Base-by-base conservation (phyloP, 1,140 invertebrate genomes). In the Anoplophora glabripennis region DNA sequence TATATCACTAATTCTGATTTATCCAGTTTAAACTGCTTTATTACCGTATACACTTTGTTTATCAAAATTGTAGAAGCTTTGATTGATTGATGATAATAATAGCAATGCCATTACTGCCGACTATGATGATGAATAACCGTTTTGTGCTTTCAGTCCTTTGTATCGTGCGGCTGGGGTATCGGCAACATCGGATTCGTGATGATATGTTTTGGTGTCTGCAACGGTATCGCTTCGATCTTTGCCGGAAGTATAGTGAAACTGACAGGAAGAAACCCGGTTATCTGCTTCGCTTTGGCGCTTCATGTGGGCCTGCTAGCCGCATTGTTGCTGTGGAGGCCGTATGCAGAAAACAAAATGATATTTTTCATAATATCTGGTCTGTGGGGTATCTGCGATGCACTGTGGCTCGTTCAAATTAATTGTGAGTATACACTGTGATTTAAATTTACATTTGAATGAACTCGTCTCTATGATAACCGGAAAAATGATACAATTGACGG, bases 341-440 rank as follows among this genome's bases (percentile, higher is more conserved):
- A 84, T 38, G 84, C 86, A 0, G 79, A 85, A 0, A 85, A 89
- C 51, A 84, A 84, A 54, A 40, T 83, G 0, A 79, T 91, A 7
- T 95, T 93, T 76, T 96, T 91, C 75, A 68, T 90, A 0, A 79
- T 96, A 42, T 89, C 92, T 0, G 92, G 89, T 8, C 76, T 94
- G 4, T 97, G 94, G 94, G 94, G 94, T 1, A 78, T 93, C 5
- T 89, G 89, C 44, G 94, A 96, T 72, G 92, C 92, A 0, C 84
- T 96, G 42, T 96, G 94, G 94, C 85, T 96, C 53, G 94, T 96
- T 1, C 92, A 96, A 79, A 88, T 96, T 42, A 96, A 96, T 73
- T 89, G 94, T 96, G 78, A 81, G 81, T 79, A 61, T 60, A 4
- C 36, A 12, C 28, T n/a, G 3, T 47, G 28, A 15, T 10, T n/a